Base-by-base conservation (phyloP, 2,797 vertebrate genomes). In the Periophthalmus magnuspinnatus region DNA sequence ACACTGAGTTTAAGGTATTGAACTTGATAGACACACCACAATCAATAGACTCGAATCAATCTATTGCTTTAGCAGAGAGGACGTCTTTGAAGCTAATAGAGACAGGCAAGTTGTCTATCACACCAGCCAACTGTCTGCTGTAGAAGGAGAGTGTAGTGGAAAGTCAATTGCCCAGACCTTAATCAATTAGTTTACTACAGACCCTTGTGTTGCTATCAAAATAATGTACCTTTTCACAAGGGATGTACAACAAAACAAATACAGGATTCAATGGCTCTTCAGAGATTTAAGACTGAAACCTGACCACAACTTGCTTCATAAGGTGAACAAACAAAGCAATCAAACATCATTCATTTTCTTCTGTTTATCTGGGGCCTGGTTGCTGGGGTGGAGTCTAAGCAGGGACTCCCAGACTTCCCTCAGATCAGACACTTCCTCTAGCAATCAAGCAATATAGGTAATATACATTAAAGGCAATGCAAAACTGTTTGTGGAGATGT, bases 71-170 rank as follows among this genome's bases (percentile, higher is more conserved):
- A 45, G 41, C 41, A 41, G 10, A 21, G 59, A 13, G 59, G 3
- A 36, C n/a, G 24, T 28, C n/a, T 63, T 45, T 64, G 62, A 45
- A 62, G 36, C 36, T 62, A 62, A 62, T 5, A 22, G 36, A 38
- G n/a, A 62, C n/a, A 22, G 60, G 36, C 59, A 45, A 45, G 61
- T 63, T 45, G 34, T 60, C 58, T 34, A 38, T 61, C 59, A 61
- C 34, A 1, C 8, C 8, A 6, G 34, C 36, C 33, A 21, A 22
- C 34, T 41, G 36, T 63, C 61, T 47, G 36, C 5, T 3, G 38
- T 24, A 45, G 13, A 47, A 47, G 21, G 38, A 22, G 11, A 47
- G 6, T 24, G 38, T 61, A 24, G 38, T n/a, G 32, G 17, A 62
- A 38, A 60, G 33, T 34, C 58, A 60, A n/a, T 36, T 14, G 56